Percentiles rank a stretch among this genome's conserved stretches.
Evolutionary conservation across 2,113 vertebrate genomes (phyloP).

Genomic region (Pantherophis guttatus): DNA sequence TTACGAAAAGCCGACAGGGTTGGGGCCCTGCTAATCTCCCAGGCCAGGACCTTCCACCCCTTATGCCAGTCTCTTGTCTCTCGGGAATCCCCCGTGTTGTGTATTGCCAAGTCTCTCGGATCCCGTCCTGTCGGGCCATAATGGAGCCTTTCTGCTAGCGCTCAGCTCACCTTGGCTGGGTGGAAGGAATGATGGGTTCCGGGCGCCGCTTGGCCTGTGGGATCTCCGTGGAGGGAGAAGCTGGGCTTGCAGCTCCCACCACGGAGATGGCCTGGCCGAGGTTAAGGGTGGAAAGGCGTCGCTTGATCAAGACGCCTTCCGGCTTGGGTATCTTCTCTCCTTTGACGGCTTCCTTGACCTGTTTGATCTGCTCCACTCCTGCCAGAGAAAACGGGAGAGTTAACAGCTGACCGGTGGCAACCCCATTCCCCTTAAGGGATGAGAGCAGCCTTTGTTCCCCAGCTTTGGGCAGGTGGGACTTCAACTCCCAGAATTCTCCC

Average conservation of each 20-base stretch:
- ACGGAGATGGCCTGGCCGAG: slow-evolving; percentile 90
- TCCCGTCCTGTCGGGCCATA: accelerated
- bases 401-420: background rate
- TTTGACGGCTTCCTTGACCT: slow-evolving; percentile 60
- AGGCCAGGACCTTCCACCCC: background rate
- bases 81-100: too few species aligned
- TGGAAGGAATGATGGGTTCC: slow-evolving; percentile 83
- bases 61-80: background rate
- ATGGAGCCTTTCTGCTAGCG: background rate
- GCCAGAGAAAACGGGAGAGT: background rate
- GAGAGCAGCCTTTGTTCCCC: too few species aligned
- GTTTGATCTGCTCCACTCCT: slow-evolving; percentile 86
- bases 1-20: too few species aligned
- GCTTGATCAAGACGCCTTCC: slow-evolving; percentile 80
- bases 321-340: slow-evolving; percentile 62
- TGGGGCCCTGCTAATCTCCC: too few species aligned
- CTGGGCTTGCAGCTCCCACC: slow-evolving; percentile 73
- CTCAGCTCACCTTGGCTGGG: slow-evolving; percentile 83
- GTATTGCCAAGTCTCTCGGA: background rate
- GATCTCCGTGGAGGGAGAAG: slow-evolving; percentile 34
- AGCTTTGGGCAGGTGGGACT: too few species aligned
- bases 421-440: background rate
- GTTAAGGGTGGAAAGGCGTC: slow-evolving; percentile 70
- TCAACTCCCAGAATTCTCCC: too few species aligned
- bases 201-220: slow-evolving; percentile 82